Base-by-base conservation (phyloP, 2,888 invertebrate genomes). In the Lasioglossum villosulum region DNA sequence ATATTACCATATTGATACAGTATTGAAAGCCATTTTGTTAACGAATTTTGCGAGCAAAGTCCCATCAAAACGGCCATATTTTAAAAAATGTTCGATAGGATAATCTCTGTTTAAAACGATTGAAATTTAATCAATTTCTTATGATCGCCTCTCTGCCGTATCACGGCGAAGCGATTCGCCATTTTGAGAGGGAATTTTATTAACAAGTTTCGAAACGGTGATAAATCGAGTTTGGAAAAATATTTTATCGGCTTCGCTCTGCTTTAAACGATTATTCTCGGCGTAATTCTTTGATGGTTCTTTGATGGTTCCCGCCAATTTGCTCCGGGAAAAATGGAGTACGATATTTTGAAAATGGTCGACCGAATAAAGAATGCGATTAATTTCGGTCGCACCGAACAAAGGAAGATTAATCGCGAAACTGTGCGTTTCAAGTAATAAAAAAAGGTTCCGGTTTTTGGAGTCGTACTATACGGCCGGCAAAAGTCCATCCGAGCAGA, bases 381-480 rank as follows among this genome's bases (percentile, higher is more conserved):
- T 27, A 5, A 14, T 52, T 52, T 63, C 30, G 14, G 30, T 30
- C 16, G 16, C 2, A 16, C 30, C 16, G 12, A 16, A 27, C 27
- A 63, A 63, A 59, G 4, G 27, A 1, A 27, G 59, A 63, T 63
- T 63, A 63, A 63, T 63, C 5, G 16, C 1, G 59, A 4, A n/a
- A 30, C 27, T 27, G 30, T 27, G 27, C 27, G 1, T 23, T 52
- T 23, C 6, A 4, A 63, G 27, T 16, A 63, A 63, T 30, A 63
- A 30, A 63, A 59, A 30, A 30, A 59, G 59, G 59, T 59, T 59
- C 59, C 59, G 59, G 56, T 59, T 27, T 59, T 59, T n/a, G n/a
- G 27, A 63, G 27, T 30, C 59, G 59, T 63, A 4, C 27, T 63
- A 16, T 30, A 63, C 27, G 59, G 23, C 68, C 34, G 68, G 37